Evolutionary conservation across 2,888 invertebrate species (phyloP).

Genomic region (Callyntrura guangdongensis): DNA sequence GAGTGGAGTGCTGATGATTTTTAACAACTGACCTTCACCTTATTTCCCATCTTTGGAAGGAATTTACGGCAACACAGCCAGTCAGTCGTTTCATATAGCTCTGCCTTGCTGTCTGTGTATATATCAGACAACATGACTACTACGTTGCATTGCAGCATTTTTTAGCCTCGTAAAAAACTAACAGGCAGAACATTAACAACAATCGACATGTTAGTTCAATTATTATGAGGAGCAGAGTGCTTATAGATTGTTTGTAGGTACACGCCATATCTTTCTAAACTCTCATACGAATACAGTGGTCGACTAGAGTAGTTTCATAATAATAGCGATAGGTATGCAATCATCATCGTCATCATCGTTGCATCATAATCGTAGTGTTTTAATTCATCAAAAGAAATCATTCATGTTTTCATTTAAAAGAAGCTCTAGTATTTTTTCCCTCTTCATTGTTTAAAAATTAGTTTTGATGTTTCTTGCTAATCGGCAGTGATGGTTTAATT

Average conservation of each 20-base stretch:
- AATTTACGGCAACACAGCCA: conserved; percentile 58
- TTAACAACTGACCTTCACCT: conserved; percentile 84
- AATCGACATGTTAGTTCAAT: not conserved
- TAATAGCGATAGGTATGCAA: too few relatives aligned
- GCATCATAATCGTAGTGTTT: too few relatives aligned
- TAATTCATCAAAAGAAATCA: too few relatives aligned
- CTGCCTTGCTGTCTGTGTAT: not conserved
- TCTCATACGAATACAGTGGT: too few relatives aligned
- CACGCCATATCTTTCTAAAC: not conserved
- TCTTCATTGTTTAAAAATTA: not conserved
- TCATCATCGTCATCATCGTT: too few relatives aligned
- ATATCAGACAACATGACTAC: not conserved
- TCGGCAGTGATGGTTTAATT: too few relatives aligned
- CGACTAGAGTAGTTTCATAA: too few relatives aligned
- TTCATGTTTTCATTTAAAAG: not conserved
- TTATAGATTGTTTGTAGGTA: not conserved
- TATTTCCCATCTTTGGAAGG: conserved; percentile 84
- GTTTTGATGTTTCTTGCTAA: not conserved
- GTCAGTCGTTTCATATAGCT: not conserved
- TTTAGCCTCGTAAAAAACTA: not conserved
- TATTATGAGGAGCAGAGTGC: not conserved
- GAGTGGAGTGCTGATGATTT: conserved; percentile 32
- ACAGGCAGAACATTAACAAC: too few relatives aligned
- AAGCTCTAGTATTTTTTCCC: not conserved
- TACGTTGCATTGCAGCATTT: not conserved